Evolutionary conservation across 2,888 invertebrate species (phyloP).

Genomic region (Lithosia quadra): DNA sequence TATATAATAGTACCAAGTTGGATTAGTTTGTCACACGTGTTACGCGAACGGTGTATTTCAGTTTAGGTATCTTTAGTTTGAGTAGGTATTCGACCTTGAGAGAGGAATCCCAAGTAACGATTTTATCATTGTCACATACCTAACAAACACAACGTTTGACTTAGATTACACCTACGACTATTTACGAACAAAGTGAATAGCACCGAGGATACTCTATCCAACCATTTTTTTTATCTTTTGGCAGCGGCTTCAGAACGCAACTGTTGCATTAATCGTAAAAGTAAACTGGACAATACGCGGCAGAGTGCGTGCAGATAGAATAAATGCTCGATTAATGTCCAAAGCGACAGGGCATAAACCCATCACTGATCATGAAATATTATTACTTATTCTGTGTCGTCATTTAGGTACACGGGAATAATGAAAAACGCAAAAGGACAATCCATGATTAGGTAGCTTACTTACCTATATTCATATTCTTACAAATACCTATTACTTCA

Average conservation of each 20-base stretch:
- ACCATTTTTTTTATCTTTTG: too few relatives aligned
- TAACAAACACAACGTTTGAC: neutral
- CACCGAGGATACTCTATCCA: neutral
- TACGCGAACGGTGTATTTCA: constrained; percentile 7
- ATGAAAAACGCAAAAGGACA: constrained; percentile 28
- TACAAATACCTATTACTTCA: too few relatives aligned
- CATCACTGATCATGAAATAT: too few relatives aligned
- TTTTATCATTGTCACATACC: neutral
- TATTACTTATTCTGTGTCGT: too few relatives aligned
- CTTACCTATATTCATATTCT: too few relatives aligned
- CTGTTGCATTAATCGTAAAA: too few relatives aligned
- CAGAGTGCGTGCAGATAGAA: too few relatives aligned
- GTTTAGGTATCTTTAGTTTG: constrained; percentile 41
- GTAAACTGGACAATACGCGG: too few relatives aligned
- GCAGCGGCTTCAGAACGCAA: too few relatives aligned
- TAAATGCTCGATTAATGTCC: too few relatives aligned
- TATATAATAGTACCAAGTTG: neutral
- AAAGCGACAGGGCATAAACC: too few relatives aligned
- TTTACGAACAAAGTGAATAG: neutral
- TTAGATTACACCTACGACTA: neutral
- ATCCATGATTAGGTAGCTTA: constrained; percentile 28
- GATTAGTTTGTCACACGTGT: neutral
- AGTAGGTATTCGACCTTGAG: constrained; percentile 41
- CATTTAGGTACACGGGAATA: neutral
- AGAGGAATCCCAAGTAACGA: neutral